Evolutionary conservation across 2,113 vertebrate genomes (phyloP), one percentile per base, ranked within the genome.

Genomic region (Tichodroma muraria): DNA sequence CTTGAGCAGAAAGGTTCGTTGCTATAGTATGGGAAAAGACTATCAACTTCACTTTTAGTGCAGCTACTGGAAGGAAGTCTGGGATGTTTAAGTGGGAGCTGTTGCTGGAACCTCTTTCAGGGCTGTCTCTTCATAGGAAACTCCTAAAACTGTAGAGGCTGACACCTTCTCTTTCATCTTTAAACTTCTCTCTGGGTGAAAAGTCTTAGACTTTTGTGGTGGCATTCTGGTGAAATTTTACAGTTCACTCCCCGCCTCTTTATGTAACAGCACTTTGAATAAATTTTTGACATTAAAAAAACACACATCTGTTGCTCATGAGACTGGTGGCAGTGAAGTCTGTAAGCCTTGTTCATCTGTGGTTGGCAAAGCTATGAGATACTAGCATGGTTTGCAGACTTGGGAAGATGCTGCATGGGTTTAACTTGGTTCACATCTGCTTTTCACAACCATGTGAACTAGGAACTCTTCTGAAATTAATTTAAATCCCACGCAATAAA

Each of bases 331-430:
- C 72, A 77, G 75, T 93, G 88, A 90, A 95, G 69, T 88, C 76
- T 93, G 68, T 95, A 71, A 90, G 42, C 40, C 44, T 92, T 13
- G 10, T 71, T 93, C 82, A 84, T 80, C 56, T 81, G 63, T 92
- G 66, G 78, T 73, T 89, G 80, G 66, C 86, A 84, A 80, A 83
- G 44, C 71, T 83, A 1, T 61, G 64, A 91, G 50, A 35, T 3
- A 2, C 10, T 53, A 88, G 60, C 66, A 68, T 57, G 30, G 23
- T 66, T 83, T 85, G 89, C 89, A 73, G 87, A 92, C 84, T 85
- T 89, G 94, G 93, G 92, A 95, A 97, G 92, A 94, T 94, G 91
- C 94, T 95, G 90, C 93, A 90, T 89, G 86, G 91, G 94, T 93
- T 97, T 69, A 88, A 91, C 45, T 91, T 81, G 57, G 57, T 93